Evolutionary conservation across 2,888 invertebrate genomes (phyloP).

Genomic region (Scaptomyza polygonia): DNA sequence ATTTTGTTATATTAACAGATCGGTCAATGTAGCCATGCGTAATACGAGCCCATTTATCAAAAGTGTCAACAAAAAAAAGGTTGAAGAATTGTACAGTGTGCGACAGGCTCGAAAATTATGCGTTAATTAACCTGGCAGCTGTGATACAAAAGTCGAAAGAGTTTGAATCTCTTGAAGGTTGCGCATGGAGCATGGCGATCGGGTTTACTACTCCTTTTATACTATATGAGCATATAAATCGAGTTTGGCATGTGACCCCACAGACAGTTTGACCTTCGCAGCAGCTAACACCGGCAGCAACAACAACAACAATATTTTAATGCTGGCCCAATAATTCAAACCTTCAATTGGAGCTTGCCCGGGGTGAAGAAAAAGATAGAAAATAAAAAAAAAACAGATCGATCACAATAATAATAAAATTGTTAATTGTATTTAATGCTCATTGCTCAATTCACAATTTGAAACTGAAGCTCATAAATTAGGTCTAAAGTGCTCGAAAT

Average conservation of each 20-base stretch:
- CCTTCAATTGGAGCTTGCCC: conserved; percentile 44
- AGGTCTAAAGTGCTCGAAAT: conserved; percentile 34
- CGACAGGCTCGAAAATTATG: conserved; percentile 71
- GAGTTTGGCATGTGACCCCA: conserved; percentile 73
- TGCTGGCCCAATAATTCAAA: conserved; percentile 28
- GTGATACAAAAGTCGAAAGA: conserved; percentile 28
- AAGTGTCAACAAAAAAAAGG: conserved; percentile 17
- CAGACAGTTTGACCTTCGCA: conserved; percentile 58
- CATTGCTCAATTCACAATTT: conserved; percentile 26
- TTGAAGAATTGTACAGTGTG: conserved; percentile 31
- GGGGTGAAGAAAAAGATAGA: conserved; percentile 7
- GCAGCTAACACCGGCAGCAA: conserved; percentile 36
- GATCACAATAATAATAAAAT: conserved; percentile 49
- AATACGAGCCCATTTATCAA: conserved; percentile 66
- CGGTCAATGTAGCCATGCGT: conserved; percentile 32
- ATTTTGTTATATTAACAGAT: conserved; percentile 31
- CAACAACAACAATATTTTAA: conserved; percentile 14
- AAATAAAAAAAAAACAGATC: conserved; percentile 46
- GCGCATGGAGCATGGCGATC: conserved; percentile 29
- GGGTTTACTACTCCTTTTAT: conserved; percentile 53
- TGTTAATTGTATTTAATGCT: conserved; percentile 41
- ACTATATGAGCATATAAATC: conserved; percentile 35
- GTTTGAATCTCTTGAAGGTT: conserved; percentile 49
- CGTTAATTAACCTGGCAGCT: conserved; percentile 73
- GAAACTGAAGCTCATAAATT: conserved; percentile 35